These are phyloP conservation scores for Phodopus roborovskii DNA, from an alignment of 2,113 vertebrate species.

Conservation along the genomic window DNA sequence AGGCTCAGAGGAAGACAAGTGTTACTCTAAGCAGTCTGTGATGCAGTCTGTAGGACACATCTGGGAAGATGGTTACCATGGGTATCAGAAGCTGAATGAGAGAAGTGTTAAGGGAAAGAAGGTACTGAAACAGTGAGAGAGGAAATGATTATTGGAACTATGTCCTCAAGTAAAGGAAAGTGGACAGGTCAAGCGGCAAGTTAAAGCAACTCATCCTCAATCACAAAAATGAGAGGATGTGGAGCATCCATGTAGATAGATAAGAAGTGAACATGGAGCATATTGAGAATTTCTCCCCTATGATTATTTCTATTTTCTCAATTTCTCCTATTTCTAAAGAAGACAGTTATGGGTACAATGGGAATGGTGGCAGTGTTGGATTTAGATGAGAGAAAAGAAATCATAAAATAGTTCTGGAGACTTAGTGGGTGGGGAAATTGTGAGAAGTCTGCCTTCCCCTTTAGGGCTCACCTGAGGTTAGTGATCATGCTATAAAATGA, in stretches of 20 bases:
- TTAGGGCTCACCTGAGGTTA: background rate
- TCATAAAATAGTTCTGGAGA: background rate
- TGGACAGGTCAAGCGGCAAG: background rate
- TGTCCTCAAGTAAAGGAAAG: background rate
- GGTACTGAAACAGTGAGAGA: background rate
- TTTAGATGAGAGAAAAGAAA: background rate
- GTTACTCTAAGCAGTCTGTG: background rate
- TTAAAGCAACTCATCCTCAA: background rate
- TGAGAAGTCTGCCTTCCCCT: background rate
- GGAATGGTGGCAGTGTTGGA: background rate
- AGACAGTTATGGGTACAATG: background rate
- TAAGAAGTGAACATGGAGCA: background rate
- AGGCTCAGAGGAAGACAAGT: background rate
- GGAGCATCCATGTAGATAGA: no score
- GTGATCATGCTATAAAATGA: background rate
- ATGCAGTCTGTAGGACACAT: background rate
- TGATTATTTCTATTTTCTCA: background rate
- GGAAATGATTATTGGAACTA: background rate
- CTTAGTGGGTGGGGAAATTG: background rate
- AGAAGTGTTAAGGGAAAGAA: background rate
- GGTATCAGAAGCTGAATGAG: background rate
- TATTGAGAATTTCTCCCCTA: background rate
- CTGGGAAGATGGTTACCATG: background rate
- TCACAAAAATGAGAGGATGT: background rate
- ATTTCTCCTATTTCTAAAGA: background rate